Base-by-base conservation (phyloP, 2,113 vertebrate species). In the Odocoileus virginianus region DNA sequence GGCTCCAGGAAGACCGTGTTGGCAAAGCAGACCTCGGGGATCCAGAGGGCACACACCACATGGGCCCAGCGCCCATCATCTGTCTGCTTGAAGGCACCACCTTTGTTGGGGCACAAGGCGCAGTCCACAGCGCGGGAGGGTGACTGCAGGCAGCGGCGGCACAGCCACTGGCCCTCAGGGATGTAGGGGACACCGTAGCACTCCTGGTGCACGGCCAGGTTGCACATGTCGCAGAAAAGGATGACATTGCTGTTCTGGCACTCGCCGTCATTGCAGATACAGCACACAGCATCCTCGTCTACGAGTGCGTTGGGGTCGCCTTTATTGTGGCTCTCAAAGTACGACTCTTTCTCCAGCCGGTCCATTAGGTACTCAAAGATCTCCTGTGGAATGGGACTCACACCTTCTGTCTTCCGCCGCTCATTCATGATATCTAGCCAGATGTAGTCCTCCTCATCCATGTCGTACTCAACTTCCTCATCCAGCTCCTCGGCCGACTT, bases 341-440 rank as follows among this genome's bases (percentile, higher is more conserved):
- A 99, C 7, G 99, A 99, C 97, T 99, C 99, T 98, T 99, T 99
- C 98, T 99, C 99, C 25, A 99, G 98, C 3, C 99, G 99, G 98
- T 99, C 99, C 99, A 99, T 99, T 97, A 99, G 98, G 96, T 99
- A 99, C 98, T 99, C 99, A 82, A 99, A 99, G 94, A 99, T 99
- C 98, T 99, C 99, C 98, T 99, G 99, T 5, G 99, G 99, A 95
- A 99, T 99, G 55, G 99, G 99, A 12, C 99, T 99, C 95, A 99
- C 99, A 0, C 99, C 99, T 54, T 99, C 99, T 0, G 99, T 99
- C 98, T 99, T 99, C 92, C 99, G 99, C 64, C 99, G 99, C 98
- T 99, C 99, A 0, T 99, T 99, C 99, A 99, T 99, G 98, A 99
- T 99, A 98, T 99, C 99, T 83, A 99, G 99, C 99, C 99, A 99